Base-by-base conservation (phyloP, 92 coral and sea anemone species). In the Palythoa grandis region DNA sequence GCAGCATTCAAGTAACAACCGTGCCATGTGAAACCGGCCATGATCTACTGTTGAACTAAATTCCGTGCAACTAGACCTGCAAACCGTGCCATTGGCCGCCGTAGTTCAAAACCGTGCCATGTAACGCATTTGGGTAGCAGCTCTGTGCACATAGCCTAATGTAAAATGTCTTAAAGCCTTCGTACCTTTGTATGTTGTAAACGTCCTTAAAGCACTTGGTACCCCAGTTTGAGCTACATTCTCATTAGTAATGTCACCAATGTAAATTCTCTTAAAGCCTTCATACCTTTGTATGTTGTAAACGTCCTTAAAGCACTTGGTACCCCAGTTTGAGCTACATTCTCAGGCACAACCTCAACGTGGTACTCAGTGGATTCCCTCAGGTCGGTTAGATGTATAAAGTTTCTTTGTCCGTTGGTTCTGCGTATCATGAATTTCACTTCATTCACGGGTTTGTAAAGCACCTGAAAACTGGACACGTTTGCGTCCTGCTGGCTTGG, bases 201-300 rank as follows among this genome's bases (percentile, higher is more conserved):
- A 74, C 16, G 61, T 23, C 29, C 13, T 19, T 5, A 24, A 43
- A 47, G 4, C 79, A 12, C 79, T 74, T 48, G 25, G 9, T 19
- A 1, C 58, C 19, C 79, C 63, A 0, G 15, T 50, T 24, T 43
- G 63, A 7, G 58, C 7, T 0, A 12, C 29, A 48, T 22, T 22
- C 13, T 74, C 79, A 23, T n/a, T n/a, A n/a, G n/a, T n/a, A n/a
- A n/a, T n/a, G n/a, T n/a, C n/a, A n/a, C n/a, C n/a, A n/a, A n/a
- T n/a, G n/a, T n/a, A n/a, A n/a, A n/a, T n/a, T n/a, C n/a, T n/a
- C n/a, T n/a, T n/a, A n/a, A n/a, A n/a, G n/a, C n/a, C n/a, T n/a
- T n/a, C 78, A 10, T 11, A 74, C 79, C 79, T 74, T 48, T 50
- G 61, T 7, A n/a, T n/a, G 79, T 74, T 57, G 17, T 74, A 74